Evolutionary conservation across 1,140 invertebrate genomes (phyloP).

Genomic region (Bombus huntii): DNA sequence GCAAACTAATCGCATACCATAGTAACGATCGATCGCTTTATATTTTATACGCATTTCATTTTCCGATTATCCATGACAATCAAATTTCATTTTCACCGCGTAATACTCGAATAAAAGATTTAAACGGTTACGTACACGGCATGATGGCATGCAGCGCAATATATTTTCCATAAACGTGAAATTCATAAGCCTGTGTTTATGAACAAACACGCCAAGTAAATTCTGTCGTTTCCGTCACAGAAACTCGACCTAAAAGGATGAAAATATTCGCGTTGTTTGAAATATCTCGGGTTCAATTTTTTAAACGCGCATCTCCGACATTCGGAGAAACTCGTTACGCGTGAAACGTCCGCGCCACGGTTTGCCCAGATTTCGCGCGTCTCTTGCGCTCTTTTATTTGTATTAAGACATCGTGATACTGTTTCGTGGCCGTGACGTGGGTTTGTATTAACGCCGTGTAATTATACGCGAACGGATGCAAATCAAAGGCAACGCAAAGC

Average conservation of each 20-base stretch:
- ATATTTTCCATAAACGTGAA: background rate
- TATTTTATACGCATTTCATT: background rate
- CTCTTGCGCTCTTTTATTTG: too few relatives aligned
- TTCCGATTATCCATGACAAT: background rate
- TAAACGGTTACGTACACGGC: background rate
- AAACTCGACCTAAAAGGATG: background rate
- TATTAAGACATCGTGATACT: too few relatives aligned
- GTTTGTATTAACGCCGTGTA: too few relatives aligned
- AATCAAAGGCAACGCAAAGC: too few relatives aligned
- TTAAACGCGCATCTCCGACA: background rate
- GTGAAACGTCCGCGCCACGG: too few relatives aligned
- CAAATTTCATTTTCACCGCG: background rate
- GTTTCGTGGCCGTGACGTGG: too few relatives aligned
- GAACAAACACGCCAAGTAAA: constrained; percentile 2
- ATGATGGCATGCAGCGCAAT: background rate
- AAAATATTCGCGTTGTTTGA: background rate
- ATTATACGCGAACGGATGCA: too few relatives aligned
- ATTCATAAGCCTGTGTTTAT: background rate
- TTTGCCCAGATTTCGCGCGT: too few relatives aligned
- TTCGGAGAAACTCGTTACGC: background rate
- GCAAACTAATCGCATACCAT: too few relatives aligned
- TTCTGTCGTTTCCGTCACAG: background rate
- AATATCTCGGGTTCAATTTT: background rate
- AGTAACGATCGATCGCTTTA: background rate
- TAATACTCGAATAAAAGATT: background rate